Conservation (phyloP, 2,113 vertebrate genomes). For the Limnothrissa miodon region DNA sequence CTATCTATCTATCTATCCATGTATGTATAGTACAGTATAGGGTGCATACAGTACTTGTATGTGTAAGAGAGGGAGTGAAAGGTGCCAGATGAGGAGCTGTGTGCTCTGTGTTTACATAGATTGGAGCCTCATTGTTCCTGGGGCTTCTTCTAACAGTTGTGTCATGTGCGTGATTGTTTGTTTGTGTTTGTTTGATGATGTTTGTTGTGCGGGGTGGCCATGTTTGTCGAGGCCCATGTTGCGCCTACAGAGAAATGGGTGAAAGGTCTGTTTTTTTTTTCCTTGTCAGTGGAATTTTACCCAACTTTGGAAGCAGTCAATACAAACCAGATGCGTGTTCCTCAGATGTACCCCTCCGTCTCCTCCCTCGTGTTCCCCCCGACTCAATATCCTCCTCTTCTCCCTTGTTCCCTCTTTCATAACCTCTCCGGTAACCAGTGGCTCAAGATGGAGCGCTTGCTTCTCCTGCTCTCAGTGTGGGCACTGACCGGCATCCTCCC, state of each 20-base stretch:
- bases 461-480: constrained; percentile 64
- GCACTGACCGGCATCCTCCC: constrained; percentile 55
- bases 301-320: constrained; percentile 57
- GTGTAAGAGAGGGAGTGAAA: not conserved
- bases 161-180: constrained; percentile 40
- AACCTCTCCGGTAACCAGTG: constrained; percentile 47
- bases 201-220: constrained; percentile 19
- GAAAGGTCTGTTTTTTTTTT: constrained; percentile 65
- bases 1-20: too few species aligned
- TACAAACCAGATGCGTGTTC: constrained; percentile 70
- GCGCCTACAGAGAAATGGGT: constrained; percentile 68
- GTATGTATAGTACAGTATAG: too few species aligned
- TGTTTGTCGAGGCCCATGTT: constrained; percentile 42
- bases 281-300: constrained; percentile 59
- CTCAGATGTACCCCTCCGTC: constrained; percentile 44
- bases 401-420: constrained; percentile 49
- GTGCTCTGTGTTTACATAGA: not conserved
- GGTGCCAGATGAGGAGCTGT: not conserved
- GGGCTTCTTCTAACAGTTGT: not conserved
- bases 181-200: not conserved
- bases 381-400: constrained; percentile 34
- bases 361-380: constrained; percentile 18
- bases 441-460: constrained; percentile 62
- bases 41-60: too few species aligned
- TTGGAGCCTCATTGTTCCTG: not conserved